Percentiles rank a stretch among this genome's conserved stretches.
phyloP scores from a whole-genome alignment of 2,888 invertebrate genomes.

The Xanthostigma xanthostigma region DNA sequence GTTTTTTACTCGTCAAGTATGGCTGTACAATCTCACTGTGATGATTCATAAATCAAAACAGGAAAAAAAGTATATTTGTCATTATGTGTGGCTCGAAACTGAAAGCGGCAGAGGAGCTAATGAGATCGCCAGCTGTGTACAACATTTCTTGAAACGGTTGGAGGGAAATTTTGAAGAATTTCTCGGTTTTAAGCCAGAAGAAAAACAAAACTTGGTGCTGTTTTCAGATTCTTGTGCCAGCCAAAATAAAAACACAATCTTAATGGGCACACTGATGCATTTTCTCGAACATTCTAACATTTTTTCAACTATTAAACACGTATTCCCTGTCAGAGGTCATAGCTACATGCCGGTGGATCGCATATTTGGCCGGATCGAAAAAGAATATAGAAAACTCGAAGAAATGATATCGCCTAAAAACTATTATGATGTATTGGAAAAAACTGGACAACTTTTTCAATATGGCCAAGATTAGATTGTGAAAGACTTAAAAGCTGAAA shows the following conservation, averaged over 20 bases:
- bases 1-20: conserved; percentile 13
- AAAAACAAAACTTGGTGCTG: conserved; percentile 5
- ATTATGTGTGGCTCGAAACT: conserved; percentile 11
- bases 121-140: conserved; percentile 9
- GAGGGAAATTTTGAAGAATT: too few species aligned
- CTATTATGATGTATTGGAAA: conserved; percentile 8
- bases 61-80: conserved; percentile 5
- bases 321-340: conserved; percentile 1
- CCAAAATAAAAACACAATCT: conserved; percentile 12
- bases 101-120: conserved; percentile 9
- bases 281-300: conserved; percentile 5
- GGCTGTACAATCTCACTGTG: conserved; percentile 14
- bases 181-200: neutral
- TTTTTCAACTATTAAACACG: neutral
- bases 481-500: conserved; percentile 2
- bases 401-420: conserved; percentile 9
- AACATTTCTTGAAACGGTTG: conserved; percentile 2
- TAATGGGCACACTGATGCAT: conserved; percentile 9
- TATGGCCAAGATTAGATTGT: conserved; percentile 5
- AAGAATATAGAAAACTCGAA: conserved; percentile 9
- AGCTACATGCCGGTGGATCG: conserved; percentile 11
- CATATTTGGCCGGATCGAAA: conserved; percentile 11
- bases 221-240: conserved; percentile 12
- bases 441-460: conserved; percentile 6
- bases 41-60: conserved; percentile 3